Evolutionary conservation across 1,140 invertebrate genomes (phyloP).

Genomic region (Tetramorium simillimum): DNA sequence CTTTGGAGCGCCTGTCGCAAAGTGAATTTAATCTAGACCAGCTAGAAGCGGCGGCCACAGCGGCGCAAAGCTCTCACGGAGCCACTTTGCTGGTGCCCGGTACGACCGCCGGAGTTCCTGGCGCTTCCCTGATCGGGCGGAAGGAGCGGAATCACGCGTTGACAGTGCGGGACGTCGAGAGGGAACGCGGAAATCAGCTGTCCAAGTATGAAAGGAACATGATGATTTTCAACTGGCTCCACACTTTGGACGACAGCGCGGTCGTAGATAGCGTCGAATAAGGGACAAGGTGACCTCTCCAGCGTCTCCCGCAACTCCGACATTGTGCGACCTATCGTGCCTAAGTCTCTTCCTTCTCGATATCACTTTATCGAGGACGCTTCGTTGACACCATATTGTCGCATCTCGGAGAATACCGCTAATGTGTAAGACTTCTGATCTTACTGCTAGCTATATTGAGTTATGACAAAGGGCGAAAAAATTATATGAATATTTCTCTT

Average conservation of each 20-base stretch:
- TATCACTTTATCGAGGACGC: neutral
- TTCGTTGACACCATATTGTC: constrained; percentile 1
- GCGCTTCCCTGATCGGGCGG: constrained; percentile 69
- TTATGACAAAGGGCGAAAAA: neutral
- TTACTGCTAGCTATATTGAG: neutral
- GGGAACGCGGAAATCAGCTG: constrained; percentile 92
- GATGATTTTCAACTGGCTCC: constrained; percentile 97
- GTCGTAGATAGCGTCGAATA: constrained; percentile 86
- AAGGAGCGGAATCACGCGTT: constrained; percentile 87
- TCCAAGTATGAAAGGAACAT: constrained; percentile 96
- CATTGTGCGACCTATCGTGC: constrained; percentile 47
- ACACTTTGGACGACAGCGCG: constrained; percentile 91
- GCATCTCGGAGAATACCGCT: constrained; percentile 21
- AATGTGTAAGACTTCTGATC: constrained; percentile 15
- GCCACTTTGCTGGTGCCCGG: constrained; percentile 86
- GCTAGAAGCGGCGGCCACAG: constrained; percentile 87
- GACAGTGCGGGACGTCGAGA: constrained; percentile 92
- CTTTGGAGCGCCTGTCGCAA: constrained; percentile 92
- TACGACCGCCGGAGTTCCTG: constrained; percentile 67
- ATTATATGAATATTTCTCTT: neutral
- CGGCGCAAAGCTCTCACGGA: constrained; percentile 82
- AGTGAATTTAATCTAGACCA: constrained; percentile 93
- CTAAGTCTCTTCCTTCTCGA: constrained; percentile 43
- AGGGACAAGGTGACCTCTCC: constrained; percentile 42
- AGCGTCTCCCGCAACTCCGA: constrained; percentile 6